Evolutionary conservation across 2,113 vertebrate genomes (phyloP).

Genomic region (Sebastes fasciatus): DNA sequence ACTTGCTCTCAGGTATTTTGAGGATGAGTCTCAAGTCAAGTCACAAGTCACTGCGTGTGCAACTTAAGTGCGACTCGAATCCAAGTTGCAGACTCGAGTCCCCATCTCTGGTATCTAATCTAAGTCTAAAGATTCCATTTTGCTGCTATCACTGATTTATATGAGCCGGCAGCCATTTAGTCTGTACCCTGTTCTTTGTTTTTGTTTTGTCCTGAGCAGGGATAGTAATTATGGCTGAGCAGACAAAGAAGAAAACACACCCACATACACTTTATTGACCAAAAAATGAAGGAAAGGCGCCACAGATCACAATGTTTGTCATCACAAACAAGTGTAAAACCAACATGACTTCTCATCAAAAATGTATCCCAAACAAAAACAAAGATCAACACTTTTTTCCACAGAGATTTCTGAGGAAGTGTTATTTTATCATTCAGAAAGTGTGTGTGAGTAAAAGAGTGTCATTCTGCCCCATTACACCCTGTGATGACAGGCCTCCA

Average conservation of each 20-base stretch:
- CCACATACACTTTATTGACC: background rate
- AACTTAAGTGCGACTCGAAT: too few relatives aligned
- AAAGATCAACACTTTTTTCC: background rate
- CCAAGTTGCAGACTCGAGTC: too few relatives aligned
- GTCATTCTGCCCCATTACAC: slow-evolving; percentile 66
- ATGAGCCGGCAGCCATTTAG: background rate
- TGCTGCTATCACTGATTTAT: background rate
- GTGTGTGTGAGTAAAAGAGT: slow-evolving; percentile 42
- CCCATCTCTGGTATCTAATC: background rate
- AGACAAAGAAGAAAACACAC: slow-evolving; percentile 4
- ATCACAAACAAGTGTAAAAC: background rate
- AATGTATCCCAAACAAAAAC: background rate
- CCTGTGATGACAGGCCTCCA: slow-evolving; percentile 58
- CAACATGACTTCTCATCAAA: background rate
- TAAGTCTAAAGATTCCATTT: background rate
- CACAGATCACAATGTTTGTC: background rate
- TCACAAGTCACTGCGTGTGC: too few relatives aligned
- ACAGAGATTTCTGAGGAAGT: slow-evolving; percentile 7
- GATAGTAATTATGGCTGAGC: background rate
- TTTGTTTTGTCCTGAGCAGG: background rate
- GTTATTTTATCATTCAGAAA: slow-evolving; percentile 48
- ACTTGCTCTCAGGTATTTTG: too few relatives aligned
- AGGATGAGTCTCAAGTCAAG: too few relatives aligned
- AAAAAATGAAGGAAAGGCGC: background rate
- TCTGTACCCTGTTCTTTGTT: background rate